A percentile compares a stretch with the other conserved stretches of the same genome.
Conservation (phyloP, 2,797 vertebrate genomes). For the Tauraco hartlaubi region DNA sequence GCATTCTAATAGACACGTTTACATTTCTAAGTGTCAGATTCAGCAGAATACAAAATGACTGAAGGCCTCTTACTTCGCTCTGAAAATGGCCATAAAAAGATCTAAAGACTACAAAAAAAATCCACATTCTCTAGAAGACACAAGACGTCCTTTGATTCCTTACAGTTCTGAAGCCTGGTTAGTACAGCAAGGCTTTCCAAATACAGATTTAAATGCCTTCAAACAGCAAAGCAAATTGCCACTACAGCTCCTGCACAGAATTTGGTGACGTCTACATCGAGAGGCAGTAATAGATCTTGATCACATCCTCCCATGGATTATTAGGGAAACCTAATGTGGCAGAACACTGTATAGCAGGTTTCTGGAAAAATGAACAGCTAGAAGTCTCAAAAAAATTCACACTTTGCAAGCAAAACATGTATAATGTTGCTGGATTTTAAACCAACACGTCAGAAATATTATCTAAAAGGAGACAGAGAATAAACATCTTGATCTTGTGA, state of each 20-base stretch:
- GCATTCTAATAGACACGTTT: slow-evolving; percentile 50
- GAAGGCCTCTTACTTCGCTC: background rate
- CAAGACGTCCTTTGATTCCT: background rate
- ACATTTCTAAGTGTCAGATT: slow-evolving; percentile 50
- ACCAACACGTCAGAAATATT: background rate
- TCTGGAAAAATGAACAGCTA: slow-evolving; percentile 23
- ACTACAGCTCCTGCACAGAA: slow-evolving; percentile 18
- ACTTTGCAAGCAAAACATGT: background rate
- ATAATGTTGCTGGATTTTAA: background rate
- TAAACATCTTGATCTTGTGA: background rate
- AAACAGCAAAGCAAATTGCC: slow-evolving; percentile 5
- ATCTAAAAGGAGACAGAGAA: background rate
- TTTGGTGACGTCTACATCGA: background rate
- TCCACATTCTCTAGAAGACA: background rate
- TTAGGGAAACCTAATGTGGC: slow-evolving; percentile 71
- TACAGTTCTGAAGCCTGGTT: background rate
- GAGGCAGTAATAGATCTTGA: slow-evolving; percentile 67
- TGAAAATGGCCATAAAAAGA: slow-evolving; percentile 36
- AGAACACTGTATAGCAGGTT: slow-evolving; percentile 47
- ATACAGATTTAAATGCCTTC: slow-evolving; percentile 7
- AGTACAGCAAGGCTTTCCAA: background rate
- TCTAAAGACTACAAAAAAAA: background rate
- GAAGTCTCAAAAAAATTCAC: slow-evolving; percentile 2
- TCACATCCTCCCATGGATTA: slow-evolving; percentile 62
- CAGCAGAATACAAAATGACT: slow-evolving; percentile 26